These are phyloP conservation scores for Nautilus pompilius DNA, from an alignment of 1,140 invertebrate species.

Conservation along the genomic window DNA sequence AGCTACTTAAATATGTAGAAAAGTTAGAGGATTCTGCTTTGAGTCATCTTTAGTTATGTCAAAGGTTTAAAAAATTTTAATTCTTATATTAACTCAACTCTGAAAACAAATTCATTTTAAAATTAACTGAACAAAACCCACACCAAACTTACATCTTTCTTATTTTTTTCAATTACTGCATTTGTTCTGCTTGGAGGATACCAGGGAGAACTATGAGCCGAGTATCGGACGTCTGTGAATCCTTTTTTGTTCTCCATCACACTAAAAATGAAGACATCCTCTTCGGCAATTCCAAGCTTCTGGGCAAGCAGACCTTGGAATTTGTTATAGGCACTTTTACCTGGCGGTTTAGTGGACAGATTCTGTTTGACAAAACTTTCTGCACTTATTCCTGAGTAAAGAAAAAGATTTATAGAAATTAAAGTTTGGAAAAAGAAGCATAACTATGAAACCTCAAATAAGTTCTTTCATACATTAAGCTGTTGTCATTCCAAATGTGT, in stretches of 20 bases:
- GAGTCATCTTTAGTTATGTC: no score
- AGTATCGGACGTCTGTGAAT: slow-evolving; percentile 77
- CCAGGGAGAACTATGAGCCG: slow-evolving; percentile 92
- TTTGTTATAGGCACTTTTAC: slow-evolving; percentile 81
- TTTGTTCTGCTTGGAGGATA: slow-evolving; percentile 92
- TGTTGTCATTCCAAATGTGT: no score
- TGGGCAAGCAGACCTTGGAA: slow-evolving; percentile 82
- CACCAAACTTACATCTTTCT: slow-evolving; percentile 75
- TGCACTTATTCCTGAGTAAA: slow-evolving; percentile 76
- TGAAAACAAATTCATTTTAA: no score
- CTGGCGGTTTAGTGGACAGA: no score
- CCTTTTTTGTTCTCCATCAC: slow-evolving; percentile 58
- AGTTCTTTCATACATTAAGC: background rate
- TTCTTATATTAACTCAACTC: no score
- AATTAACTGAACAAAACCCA: no score
- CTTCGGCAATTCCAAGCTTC: slow-evolving; percentile 72
- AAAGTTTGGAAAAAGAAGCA: background rate
- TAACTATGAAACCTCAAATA: background rate
- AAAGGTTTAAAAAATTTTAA: no score
- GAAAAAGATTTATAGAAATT: background rate
- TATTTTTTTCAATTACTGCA: slow-evolving; percentile 88
- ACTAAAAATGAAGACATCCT: slow-evolving; percentile 95
- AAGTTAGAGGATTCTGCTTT: no score
- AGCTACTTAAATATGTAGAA: no score
- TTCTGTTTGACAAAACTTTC: slow-evolving; percentile 79